Evolutionary conservation across 2,888 invertebrate species (phyloP), one percentile per base, ranked within the genome.

Genomic region (Diaphora mendica): DNA sequence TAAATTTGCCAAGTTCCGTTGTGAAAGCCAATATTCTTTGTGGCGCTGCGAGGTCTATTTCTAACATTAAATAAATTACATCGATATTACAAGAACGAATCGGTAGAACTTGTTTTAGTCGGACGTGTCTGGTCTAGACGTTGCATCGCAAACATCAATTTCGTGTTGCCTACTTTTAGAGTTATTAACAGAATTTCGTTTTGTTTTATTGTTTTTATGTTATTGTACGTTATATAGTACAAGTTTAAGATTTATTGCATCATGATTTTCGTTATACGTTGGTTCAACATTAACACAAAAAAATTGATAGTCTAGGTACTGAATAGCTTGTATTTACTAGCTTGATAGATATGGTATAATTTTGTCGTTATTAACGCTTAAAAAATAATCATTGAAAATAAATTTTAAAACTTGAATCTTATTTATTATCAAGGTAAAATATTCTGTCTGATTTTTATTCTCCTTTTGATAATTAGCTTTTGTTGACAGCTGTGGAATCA

Each of bases 11-110:
- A 88, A 91, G 93, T 93, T 93, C 93, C 93, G 94, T 95, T 95
- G 94, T 95, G 95, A 95, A 95, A 95, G 95, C 93, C 93, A 95
- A 95, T 94, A 95, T 95, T 95, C 95, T 95, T 95, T 95, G 95
- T 92, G 88, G 92, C 89, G 90, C 89, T 92, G 91, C 93, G 91
- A 92, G 91, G 91, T 94, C 91, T 94, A 92, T 94, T 94, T 94
- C 93, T 92, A 94, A 94, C 94, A 95, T 95, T 94, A 95, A 95
- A 95, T 95, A 95, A 95, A 95, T 95, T 94, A 94, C 93, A 90
- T 88, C 85, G 93, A 94, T 95, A 95, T 95, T 94, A 95, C 95
- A 92, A 94, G 93, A 95, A 94, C 94, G 93, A 94, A 94, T 94
- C 93, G 90, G 89, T 84, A 85, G 90, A 93, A 94, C 93, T 92